These are phyloP conservation scores for Pituophis catenifer DNA, from an alignment of 2,113 vertebrate species.

Conservation along the genomic window DNA sequence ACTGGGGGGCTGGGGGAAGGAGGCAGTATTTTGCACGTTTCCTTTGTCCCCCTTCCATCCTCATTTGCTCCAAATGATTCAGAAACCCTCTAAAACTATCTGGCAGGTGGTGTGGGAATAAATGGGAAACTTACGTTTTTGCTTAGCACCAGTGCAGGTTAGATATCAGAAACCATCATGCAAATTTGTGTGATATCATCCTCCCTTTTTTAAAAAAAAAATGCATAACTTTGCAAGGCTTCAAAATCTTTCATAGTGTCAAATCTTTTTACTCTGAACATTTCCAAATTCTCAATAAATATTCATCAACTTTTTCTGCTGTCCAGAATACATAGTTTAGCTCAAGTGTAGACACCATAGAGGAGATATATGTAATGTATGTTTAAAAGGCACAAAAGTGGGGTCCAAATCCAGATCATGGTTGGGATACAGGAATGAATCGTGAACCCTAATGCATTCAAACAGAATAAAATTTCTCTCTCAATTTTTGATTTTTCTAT, in stretches of 20 bases:
- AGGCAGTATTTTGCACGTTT: background rate
- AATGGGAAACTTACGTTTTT: background rate
- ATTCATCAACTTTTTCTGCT: background rate
- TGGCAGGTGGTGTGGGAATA: background rate
- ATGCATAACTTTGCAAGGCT: background rate
- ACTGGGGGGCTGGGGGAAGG: background rate
- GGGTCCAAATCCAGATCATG: background rate
- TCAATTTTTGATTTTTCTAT: background rate
- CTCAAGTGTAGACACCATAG: background rate
- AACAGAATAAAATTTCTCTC: background rate
- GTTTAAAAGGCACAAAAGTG: background rate
- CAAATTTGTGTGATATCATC: background rate
- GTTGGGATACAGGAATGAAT: background rate
- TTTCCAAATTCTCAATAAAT: background rate
- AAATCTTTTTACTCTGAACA: background rate
- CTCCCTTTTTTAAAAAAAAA: background rate
- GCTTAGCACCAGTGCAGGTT: background rate
- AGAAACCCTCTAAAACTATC: background rate
- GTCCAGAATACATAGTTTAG: background rate
- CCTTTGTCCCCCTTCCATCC: background rate
- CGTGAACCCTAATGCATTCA: background rate
- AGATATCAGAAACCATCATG: background rate
- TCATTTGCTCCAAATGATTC: background rate
- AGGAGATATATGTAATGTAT: background rate
- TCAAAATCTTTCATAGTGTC: background rate